Conservation (phyloP, 2,113 vertebrate genomes). For the Esox niger region DNA sequence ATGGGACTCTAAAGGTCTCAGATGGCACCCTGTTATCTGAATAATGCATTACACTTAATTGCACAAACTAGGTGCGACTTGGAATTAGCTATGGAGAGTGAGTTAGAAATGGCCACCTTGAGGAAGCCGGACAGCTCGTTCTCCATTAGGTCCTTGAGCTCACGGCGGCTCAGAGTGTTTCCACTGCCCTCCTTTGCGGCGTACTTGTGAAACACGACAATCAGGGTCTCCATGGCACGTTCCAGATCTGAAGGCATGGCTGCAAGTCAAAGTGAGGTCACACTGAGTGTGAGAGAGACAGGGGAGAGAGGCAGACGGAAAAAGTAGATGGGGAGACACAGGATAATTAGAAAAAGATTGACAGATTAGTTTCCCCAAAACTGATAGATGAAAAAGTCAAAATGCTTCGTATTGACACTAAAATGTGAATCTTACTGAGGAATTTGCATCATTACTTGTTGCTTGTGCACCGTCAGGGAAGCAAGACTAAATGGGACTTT, state of each 20-base stretch:
- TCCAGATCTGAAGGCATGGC: conserved; percentile 86
- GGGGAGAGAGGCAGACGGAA: conserved; percentile 32
- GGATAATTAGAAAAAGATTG: not conserved
- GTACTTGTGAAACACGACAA: conserved; percentile 85
- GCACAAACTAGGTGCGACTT: too few relatives aligned
- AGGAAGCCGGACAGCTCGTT: conserved; percentile 82
- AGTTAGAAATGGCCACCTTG: conserved; percentile 55
- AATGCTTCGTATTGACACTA: too few relatives aligned
- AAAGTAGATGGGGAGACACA: not conserved
- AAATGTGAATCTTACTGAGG: too few relatives aligned
- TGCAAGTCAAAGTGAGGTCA: conserved; percentile 22
- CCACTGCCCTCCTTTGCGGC: conserved; percentile 64
- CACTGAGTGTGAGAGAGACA: conserved; percentile 25
- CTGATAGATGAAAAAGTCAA: too few relatives aligned
- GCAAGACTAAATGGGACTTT: too few relatives aligned
- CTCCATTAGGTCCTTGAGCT: conserved; percentile 77
- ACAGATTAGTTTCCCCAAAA: too few relatives aligned
- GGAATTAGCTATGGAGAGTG: too few relatives aligned
- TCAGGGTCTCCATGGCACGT: conserved; percentile 82
- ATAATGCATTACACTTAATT: too few relatives aligned
- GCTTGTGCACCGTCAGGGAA: too few relatives aligned
- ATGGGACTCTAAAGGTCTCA: too few relatives aligned
- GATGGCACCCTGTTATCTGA: too few relatives aligned
- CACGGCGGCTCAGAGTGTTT: conserved; percentile 71
- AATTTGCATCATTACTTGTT: too few relatives aligned